phyloP scores from a whole-genome alignment of 2,888 invertebrate species.

The Dugesia japonica region DNA sequence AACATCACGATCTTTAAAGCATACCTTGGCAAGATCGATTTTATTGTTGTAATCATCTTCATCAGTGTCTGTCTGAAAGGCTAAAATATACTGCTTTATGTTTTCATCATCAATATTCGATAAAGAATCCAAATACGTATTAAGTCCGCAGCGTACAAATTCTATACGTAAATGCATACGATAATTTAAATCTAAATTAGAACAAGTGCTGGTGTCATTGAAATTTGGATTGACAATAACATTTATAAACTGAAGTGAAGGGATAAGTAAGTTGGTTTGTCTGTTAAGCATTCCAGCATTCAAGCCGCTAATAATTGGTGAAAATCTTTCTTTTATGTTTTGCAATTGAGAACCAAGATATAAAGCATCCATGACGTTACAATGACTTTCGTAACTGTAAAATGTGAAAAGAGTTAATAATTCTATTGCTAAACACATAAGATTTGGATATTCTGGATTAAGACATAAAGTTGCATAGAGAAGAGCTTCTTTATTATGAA shows the following conservation, averaged over 20 bases:
- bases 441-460: constrained; percentile 1
- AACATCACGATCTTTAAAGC: constrained; percentile 4
- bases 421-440: constrained; percentile 27
- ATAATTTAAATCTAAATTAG: constrained; percentile 21
- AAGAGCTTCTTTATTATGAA: constrained; percentile 17
- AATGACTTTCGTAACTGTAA: constrained; percentile 24
- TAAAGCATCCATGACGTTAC: constrained; percentile 23
- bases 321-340: background rate
- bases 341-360: background rate
- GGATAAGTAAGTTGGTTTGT: background rate
- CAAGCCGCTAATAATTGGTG: constrained; percentile 20
- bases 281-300: background rate
- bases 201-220: constrained; percentile 20
- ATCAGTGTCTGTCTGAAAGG: background rate
- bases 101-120: constrained; percentile 14
- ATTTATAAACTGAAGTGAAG: constrained; percentile 26
- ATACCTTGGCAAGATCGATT: background rate
- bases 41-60: constrained; percentile 16
- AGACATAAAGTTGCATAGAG: background rate
- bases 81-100: background rate
- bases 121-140: background rate
- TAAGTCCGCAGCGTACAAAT: constrained; percentile 17
- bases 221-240: constrained; percentile 30
- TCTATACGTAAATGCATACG: constrained; percentile 28
- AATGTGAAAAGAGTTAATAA: constrained; percentile 20